phyloP scores from a whole-genome alignment of 2,888 invertebrate genomes.

The Anoplius nigerrimus region DNA sequence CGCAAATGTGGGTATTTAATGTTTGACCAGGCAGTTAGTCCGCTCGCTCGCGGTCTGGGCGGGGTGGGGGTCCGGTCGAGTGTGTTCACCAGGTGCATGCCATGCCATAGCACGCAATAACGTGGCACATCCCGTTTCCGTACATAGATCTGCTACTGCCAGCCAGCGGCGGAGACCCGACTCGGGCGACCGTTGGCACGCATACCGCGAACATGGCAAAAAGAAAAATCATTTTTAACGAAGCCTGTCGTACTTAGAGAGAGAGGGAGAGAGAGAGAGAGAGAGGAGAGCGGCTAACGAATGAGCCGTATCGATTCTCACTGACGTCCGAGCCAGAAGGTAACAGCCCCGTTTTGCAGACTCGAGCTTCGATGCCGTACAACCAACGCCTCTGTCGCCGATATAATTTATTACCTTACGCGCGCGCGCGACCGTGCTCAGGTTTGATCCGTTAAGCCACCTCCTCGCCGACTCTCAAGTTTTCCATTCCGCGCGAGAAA shows the following conservation, averaged over 20 bases:
- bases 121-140: constrained; percentile 62
- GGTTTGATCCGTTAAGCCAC: too few relatives aligned
- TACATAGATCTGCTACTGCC: constrained; percentile 60
- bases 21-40: constrained; percentile 10
- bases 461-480: too few relatives aligned
- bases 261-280: constrained; percentile 5
- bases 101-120: constrained; percentile 34
- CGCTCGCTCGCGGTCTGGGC: constrained; percentile 9
- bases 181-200: constrained; percentile 11
- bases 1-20: constrained; percentile 27
- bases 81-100: constrained; percentile 45
- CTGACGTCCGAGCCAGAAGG: too few relatives aligned
- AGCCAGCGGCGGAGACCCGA: constrained; percentile 20
- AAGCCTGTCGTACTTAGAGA: constrained; percentile 41
- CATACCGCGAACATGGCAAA: constrained; percentile 52
- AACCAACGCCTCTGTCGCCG: too few relatives aligned
- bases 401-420: too few relatives aligned
- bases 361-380: too few relatives aligned
- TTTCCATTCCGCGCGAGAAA: too few relatives aligned
- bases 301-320: too few relatives aligned
- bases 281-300: constrained; percentile 33
- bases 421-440: too few relatives aligned
- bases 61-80: constrained; percentile 21
- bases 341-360: too few relatives aligned
- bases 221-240: constrained; percentile 68